phyloP scores from a whole-genome alignment of 2,888 invertebrate genomes.

The Campaea margaritaria region DNA sequence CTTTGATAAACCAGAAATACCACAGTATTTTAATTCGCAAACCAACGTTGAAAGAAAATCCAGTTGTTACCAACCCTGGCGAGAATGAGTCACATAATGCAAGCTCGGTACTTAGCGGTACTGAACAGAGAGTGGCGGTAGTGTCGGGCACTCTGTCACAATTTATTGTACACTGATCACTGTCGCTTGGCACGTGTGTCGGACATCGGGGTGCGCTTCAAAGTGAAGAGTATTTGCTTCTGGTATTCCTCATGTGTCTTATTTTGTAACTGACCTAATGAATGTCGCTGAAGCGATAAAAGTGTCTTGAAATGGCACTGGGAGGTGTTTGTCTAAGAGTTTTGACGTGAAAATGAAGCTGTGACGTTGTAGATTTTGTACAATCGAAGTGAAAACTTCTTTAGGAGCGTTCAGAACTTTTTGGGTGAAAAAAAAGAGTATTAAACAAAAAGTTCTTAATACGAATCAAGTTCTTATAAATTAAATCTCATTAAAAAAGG shows the following conservation, averaged over 20 bases:
- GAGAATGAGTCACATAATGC: slow-evolving; percentile 11
- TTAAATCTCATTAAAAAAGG: too few relatives aligned
- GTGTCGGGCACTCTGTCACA: slow-evolving; percentile 8
- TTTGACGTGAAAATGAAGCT: too few relatives aligned
- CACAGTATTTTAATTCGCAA: too few relatives aligned
- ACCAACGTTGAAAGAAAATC: too few relatives aligned
- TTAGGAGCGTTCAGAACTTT: too few relatives aligned
- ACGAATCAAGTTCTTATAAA: too few relatives aligned
- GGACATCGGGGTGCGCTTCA: slow-evolving; percentile 18
- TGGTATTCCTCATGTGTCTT: slow-evolving; percentile 17
- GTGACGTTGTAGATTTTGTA: too few relatives aligned
- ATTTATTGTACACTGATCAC: slow-evolving; percentile 25
- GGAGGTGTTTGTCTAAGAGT: not conserved
- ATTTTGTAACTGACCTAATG: slow-evolving; percentile 7
- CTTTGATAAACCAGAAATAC: too few relatives aligned
- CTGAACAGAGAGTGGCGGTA: not conserved
- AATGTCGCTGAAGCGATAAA: slow-evolving; percentile 1
- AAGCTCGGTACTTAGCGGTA: slow-evolving; percentile 1
- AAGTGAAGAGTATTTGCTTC: slow-evolving; percentile 17
- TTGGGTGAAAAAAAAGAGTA: too few relatives aligned
- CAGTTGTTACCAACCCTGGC: not conserved
- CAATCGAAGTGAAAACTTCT: too few relatives aligned
- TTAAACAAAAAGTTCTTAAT: too few relatives aligned
- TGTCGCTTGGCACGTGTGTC: slow-evolving; percentile 18
- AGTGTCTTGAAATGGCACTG: not conserved